Conservation (phyloP, 1,140 invertebrate species). For the Drosophila bifasciata region DNA sequence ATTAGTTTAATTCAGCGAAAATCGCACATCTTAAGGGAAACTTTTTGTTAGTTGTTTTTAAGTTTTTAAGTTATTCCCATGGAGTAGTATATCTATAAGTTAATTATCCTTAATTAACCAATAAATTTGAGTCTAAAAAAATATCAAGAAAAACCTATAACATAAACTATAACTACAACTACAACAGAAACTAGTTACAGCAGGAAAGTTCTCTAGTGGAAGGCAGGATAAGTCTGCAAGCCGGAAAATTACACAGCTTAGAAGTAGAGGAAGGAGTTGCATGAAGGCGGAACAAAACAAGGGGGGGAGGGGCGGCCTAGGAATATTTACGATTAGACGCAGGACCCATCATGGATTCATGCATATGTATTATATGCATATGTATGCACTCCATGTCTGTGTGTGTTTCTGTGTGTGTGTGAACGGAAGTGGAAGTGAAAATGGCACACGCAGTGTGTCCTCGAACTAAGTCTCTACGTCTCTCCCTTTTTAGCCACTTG, state of each 20-base stretch:
- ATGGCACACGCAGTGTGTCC: slow-evolving; percentile 59
- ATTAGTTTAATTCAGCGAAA: too few species aligned
- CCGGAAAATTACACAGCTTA: slow-evolving; percentile 58
- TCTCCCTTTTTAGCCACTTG: slow-evolving; percentile 49
- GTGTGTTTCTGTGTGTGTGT: slow-evolving; percentile 18
- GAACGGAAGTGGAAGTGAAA: slow-evolving; percentile 61
- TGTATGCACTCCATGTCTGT: slow-evolving; percentile 8
- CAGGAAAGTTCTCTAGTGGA: slow-evolving; percentile 18
- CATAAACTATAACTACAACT: slow-evolving; percentile 26
- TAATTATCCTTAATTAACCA: too few species aligned
- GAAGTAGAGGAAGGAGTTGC: background rate
- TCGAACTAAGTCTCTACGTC: slow-evolving; percentile 46
- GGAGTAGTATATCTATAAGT: too few species aligned
- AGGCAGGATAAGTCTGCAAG: slow-evolving; percentile 28
- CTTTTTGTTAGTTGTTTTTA: too few species aligned
- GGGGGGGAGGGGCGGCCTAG: slow-evolving; percentile 41
- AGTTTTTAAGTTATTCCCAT: too few species aligned
- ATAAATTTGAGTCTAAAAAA: too few species aligned
- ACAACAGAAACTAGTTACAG: slow-evolving; percentile 8
- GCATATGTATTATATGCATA: slow-evolving; percentile 47
- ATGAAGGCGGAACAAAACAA: slow-evolving; percentile 2
- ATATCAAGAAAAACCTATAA: background rate
- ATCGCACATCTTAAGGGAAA: too few species aligned
- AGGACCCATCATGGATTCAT: slow-evolving; percentile 37
- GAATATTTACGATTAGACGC: slow-evolving; percentile 60